Evolutionary conservation across 2,797 vertebrate genomes (phyloP), one percentile per base, ranked within the genome.

Genomic region (Crocidura indochinensis): DNA sequence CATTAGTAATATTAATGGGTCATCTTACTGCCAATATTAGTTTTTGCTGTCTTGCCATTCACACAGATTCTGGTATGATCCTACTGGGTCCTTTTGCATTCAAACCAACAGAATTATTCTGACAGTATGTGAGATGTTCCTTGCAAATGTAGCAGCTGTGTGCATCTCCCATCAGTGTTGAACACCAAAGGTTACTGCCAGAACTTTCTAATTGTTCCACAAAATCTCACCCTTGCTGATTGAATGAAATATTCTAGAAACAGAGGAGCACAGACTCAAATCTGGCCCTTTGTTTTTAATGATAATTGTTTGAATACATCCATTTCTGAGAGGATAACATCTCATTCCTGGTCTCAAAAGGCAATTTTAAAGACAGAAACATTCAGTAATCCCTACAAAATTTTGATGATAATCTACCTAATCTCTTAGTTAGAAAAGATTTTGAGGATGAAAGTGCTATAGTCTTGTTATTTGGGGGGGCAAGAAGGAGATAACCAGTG

Each of bases 111-210:
- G 76, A 74, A 53, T 76, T 60, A 19, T 26, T 29, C 46, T 67
- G 73, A 69, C 53, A 65, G 49, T 89, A 46, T 46, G 49, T 83
- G 64, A 85, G 93, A 84, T 51, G 19, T 26, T 62, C 69, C 20
- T 92, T 73, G 26, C 67, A 20, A 53, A 49, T 80, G 64, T 15
- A 72, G 27, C n/a, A 62, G 53, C 24, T 78, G 44, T 75, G 20
- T 79, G 15, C 46, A 14, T 60, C 75, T 83, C 62, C 85, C 67
- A 64, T 81, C 90, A 56, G 83, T 77, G 94, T 73, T 74, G 29
- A 92, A 68, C 38, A 72, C 22, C 27, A 74, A 44, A 65, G 38
- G 47, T 71, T 83, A 74, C 71, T 71, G 29, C 44, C 8, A 12
- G 38, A 44, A 91, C 46, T 78, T 64, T 49, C 46, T 74, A 67